A percentile compares a stretch with the other conserved stretches of the same genome.
Evolutionary conservation across 2,113 vertebrate genomes (phyloP).

Genomic region (Australoheros scitulus): DNA sequence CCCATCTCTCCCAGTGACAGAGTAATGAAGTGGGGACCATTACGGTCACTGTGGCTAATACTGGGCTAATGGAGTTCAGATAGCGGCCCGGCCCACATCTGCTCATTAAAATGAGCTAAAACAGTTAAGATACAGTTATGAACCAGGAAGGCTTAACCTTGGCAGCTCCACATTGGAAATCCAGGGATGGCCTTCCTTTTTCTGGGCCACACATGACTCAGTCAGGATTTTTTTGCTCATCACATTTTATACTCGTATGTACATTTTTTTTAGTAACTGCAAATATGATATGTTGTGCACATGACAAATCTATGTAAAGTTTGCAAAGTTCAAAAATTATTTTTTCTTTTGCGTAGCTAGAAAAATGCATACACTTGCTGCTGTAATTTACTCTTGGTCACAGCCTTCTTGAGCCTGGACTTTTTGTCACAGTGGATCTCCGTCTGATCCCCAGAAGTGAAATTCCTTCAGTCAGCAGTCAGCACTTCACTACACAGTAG

Average conservation of each 20-base stretch:
- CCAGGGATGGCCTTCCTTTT: constrained; percentile 57
- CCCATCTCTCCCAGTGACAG: constrained; percentile 53
- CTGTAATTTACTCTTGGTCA: constrained; percentile 49
- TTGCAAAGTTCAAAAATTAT: constrained; percentile 34
- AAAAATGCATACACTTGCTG: constrained; percentile 24
- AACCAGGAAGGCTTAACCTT: constrained; percentile 59
- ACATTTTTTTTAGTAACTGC: constrained; percentile 18
- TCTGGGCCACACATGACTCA: constrained; percentile 20
- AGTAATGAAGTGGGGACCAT: constrained; percentile 77
- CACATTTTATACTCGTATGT: background rate
- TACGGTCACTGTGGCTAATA: constrained; percentile 72
- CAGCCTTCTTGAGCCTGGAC: constrained; percentile 63
- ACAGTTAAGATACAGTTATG: constrained; percentile 71
- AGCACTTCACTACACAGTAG: constrained; percentile 71
- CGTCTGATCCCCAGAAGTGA: constrained; percentile 68
- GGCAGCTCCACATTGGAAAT: constrained; percentile 57
- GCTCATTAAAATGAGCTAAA: constrained; percentile 57
- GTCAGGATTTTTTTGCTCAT: constrained; percentile 2
- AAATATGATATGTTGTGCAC: background rate
- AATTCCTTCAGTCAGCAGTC: constrained; percentile 71
- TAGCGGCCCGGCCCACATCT: constrained; percentile 60
- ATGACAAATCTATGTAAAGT: background rate
- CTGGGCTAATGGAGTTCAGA: constrained; percentile 73
- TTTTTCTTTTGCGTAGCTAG: constrained; percentile 20
- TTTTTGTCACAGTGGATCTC: constrained; percentile 66